These are phyloP conservation scores for Cheilinus undulatus DNA, from an alignment of 2,113 vertebrate genomes.

Conservation along the genomic window DNA sequence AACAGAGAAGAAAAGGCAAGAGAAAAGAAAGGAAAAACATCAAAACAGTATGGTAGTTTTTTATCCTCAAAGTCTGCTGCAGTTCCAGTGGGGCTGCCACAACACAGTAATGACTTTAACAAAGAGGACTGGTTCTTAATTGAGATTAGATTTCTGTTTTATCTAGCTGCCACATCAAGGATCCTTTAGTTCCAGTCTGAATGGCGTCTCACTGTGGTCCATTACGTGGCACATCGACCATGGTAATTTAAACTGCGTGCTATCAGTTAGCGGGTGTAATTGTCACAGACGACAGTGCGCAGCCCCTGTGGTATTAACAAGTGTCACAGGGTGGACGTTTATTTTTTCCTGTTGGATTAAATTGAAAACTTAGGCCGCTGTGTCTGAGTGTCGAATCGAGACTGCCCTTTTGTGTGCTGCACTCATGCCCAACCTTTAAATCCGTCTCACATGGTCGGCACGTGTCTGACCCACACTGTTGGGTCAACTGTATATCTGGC, in stretches of 20 bases:
- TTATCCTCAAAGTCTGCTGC: slow-evolving; percentile 7
- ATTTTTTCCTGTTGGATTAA: slow-evolving; percentile 6
- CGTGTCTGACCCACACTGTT: slow-evolving; percentile 17
- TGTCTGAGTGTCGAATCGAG: background rate
- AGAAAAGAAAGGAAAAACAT: slow-evolving; percentile 6
- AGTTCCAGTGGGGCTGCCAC: slow-evolving; percentile 34
- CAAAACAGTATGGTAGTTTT: slow-evolving; percentile 5
- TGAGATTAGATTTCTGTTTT: slow-evolving; percentile 82
- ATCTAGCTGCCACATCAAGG: slow-evolving; percentile 77
- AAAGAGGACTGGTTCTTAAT: slow-evolving; percentile 77
- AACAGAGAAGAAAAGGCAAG: slow-evolving; percentile 4
- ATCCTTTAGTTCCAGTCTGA: slow-evolving; percentile 78
- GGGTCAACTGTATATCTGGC: slow-evolving; percentile 47
- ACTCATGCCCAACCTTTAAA: background rate
- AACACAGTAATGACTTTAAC: slow-evolving; percentile 69
- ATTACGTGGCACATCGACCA: slow-evolving; percentile 78
- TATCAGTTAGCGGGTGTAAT: slow-evolving; percentile 70
- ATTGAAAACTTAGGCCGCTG: background rate
- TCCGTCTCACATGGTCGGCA: slow-evolving; percentile 11
- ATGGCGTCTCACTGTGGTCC: slow-evolving; percentile 74
- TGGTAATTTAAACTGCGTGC: slow-evolving; percentile 79
- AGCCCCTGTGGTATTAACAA: slow-evolving; percentile 40
- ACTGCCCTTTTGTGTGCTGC: background rate
- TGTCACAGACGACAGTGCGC: slow-evolving; percentile 49
- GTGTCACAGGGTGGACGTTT: slow-evolving; percentile 18